phyloP scores from a whole-genome alignment of 2,113 vertebrate species.

The Phalacrocorax brasilianus region DNA sequence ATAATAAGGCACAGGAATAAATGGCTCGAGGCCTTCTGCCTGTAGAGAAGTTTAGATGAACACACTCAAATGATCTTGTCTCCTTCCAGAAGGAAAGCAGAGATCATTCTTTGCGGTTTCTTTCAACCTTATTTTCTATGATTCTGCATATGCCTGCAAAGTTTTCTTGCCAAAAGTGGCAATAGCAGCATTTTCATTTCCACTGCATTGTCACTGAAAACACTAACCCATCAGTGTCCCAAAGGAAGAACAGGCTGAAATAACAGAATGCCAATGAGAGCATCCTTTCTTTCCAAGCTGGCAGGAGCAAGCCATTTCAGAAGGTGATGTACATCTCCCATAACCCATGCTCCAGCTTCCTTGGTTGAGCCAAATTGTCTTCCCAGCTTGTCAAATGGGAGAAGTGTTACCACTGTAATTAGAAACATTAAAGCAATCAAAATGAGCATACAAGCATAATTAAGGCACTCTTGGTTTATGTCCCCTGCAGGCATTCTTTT shows the following conservation, averaged over 20 bases:
- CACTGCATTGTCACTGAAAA: not conserved
- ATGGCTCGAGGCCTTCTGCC: not conserved
- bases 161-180: not conserved
- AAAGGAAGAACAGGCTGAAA: not conserved
- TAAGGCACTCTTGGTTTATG: conserved; percentile 58
- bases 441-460: conserved; percentile 52
- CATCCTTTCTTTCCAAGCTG: conserved; percentile 46
- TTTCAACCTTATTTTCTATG: conserved; percentile 6
- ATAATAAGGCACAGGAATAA: conserved; percentile 20
- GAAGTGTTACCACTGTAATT: conserved; percentile 56
- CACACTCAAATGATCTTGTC: not conserved
- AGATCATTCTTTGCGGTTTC: not conserved
- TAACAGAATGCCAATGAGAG: not conserved
- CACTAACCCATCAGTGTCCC: not conserved
- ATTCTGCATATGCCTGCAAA: not conserved
- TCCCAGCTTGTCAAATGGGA: conserved; percentile 19
- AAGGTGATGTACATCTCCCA: conserved; percentile 10
- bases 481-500: conserved; percentile 45
- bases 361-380: conserved; percentile 42
- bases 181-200: conserved; percentile 5
- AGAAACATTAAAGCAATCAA: conserved; percentile 62
- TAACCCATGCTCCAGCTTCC: conserved; percentile 2
- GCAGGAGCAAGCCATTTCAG: conserved; percentile 21
- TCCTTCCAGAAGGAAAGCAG: not conserved
- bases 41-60: not conserved